These are phyloP conservation scores for Nomia melanderi DNA, from an alignment of 1,140 invertebrate species.

Conservation along the genomic window DNA sequence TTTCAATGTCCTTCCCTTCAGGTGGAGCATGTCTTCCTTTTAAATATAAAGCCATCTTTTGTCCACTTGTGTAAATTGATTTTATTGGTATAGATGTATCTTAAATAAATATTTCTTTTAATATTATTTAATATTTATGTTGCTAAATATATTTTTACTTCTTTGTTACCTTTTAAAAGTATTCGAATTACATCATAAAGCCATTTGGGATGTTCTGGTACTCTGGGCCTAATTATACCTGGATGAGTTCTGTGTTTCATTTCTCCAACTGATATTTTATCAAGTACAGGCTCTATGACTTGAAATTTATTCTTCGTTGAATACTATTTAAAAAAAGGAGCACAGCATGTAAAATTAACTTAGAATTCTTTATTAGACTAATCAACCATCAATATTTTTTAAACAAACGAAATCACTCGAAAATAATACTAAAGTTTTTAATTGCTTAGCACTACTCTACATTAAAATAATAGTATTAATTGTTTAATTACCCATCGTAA, in stretches of 20 bases:
- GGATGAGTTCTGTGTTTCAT: conserved; percentile 87
- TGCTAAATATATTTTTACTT: too few species aligned
- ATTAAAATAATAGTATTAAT: neutral
- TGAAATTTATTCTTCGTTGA: conserved; percentile 79
- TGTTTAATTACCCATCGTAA: conserved; percentile 26
- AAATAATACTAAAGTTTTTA: neutral
- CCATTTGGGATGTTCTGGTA: conserved; percentile 82
- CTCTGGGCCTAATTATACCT: conserved; percentile 82
- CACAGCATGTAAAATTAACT: neutral
- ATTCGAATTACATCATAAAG: conserved; percentile 81
- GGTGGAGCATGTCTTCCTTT: conserved; percentile 83
- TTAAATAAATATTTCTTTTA: neutral
- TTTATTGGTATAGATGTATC: conserved; percentile 81
- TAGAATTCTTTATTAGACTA: neutral
- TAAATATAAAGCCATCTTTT: conserved; percentile 83
- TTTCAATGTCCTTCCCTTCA: conserved; percentile 82
- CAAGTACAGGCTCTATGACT: conserved; percentile 79
- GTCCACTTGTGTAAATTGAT: conserved; percentile 79
- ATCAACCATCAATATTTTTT: neutral
- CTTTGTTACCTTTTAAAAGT: conserved; percentile 77
- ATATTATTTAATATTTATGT: too few species aligned
- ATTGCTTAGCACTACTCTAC: neutral
- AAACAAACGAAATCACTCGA: neutral
- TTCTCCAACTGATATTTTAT: conserved; percentile 81
- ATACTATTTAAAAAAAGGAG: conserved; percentile 56